Evolutionary conservation across 1,140 invertebrate genomes (phyloP).

Genomic region (Apis florea): DNA sequence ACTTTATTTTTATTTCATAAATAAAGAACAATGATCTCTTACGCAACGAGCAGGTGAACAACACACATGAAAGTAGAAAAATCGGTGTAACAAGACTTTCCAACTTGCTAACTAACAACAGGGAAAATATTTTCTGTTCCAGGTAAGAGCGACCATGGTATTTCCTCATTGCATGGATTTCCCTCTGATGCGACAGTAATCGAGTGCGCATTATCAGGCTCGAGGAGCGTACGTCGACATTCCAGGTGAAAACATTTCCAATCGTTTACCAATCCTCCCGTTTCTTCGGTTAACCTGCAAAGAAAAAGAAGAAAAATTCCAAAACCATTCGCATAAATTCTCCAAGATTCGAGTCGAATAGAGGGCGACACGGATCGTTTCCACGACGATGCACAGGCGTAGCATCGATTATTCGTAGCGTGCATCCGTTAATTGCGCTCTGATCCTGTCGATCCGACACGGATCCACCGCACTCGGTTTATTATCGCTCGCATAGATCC

Average conservation of each 20-base stretch:
- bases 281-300: no score
- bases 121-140: slow-evolving; percentile 56
- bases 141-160: slow-evolving; percentile 37
- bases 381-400: slow-evolving; percentile 6
- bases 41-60: slow-evolving; percentile 15
- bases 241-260: neutral
- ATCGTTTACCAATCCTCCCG: no score
- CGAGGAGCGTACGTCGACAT: neutral
- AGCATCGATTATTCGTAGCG: slow-evolving; percentile 10
- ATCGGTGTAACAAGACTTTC: slow-evolving; percentile 32
- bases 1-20: neutral
- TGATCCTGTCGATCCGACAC: neutral
- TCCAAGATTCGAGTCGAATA: neutral
- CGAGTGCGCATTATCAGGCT: neutral
- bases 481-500: no score
- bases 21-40: slow-evolving; percentile 26
- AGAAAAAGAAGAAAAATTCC: no score
- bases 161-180: neutral
- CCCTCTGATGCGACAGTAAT: neutral
- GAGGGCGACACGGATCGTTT: neutral
- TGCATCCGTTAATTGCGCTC: slow-evolving; percentile 30
- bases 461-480: neutral
- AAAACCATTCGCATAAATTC: neutral
- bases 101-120: slow-evolving; percentile 36
- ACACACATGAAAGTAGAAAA: slow-evolving; percentile 36